Evolutionary conservation across 2,888 invertebrate genomes (phyloP).

Genomic region (Theodoxus fluviatilis): DNA sequence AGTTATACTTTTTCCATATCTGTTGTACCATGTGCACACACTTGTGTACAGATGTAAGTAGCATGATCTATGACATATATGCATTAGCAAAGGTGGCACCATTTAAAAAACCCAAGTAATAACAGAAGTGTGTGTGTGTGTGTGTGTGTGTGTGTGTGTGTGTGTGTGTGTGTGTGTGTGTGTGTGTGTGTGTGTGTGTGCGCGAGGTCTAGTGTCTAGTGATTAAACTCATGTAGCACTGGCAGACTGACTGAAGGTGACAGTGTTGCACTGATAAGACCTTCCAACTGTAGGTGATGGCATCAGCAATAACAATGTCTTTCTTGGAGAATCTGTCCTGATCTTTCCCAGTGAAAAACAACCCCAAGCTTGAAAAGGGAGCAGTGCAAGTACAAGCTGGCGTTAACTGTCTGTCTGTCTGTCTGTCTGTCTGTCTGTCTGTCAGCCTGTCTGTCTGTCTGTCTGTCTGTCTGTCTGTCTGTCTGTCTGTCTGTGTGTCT

Average conservation of each 20-base stretch:
- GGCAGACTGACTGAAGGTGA: too few species aligned
- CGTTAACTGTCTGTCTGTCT: slow-evolving; percentile 21
- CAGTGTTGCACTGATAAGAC: too few species aligned
- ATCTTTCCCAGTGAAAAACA: neutral
- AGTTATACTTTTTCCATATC: too few species aligned
- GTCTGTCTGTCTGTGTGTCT: slow-evolving; percentile 28
- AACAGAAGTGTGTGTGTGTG: neutral
- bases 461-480: slow-evolving; percentile 25
- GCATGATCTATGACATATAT: too few species aligned
- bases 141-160: slow-evolving; percentile 6
- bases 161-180: neutral
- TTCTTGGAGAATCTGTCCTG: slow-evolving; percentile 1
- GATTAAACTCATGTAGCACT: neutral
- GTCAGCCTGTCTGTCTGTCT: slow-evolving; percentile 22
- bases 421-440: slow-evolving; percentile 23
- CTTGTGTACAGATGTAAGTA: too few species aligned
- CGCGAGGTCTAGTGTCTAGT: neutral
- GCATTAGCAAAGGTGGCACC: too few species aligned
- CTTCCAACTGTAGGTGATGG: too few species aligned
- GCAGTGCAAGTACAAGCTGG: neutral
- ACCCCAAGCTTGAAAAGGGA: neutral
- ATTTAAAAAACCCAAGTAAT: too few species aligned
- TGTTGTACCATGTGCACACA: too few species aligned
- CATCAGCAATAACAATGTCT: too few species aligned
- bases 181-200: slow-evolving; percentile 12